Conservation (phyloP, 2,888 invertebrate genomes). For the Dermolepida albohirtum region DNA sequence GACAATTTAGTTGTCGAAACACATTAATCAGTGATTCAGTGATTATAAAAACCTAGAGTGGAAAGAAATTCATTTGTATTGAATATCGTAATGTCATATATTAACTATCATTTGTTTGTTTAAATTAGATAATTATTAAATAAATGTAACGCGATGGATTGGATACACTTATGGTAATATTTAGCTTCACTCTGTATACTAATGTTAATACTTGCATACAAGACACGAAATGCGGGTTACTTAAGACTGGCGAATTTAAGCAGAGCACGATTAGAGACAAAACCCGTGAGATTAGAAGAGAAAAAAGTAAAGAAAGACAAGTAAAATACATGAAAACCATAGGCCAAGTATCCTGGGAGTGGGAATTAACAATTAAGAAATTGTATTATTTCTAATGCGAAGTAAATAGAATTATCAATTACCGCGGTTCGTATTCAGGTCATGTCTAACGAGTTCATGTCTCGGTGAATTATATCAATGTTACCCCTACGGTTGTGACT, state of each 20-base stretch:
- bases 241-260: conserved; percentile 47
- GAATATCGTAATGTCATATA: too few species aligned
- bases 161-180: too few species aligned
- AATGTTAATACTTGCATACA: too few species aligned
- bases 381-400: conserved; percentile 60
- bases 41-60: too few species aligned
- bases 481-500: conserved; percentile 49
- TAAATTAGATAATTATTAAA: too few species aligned
- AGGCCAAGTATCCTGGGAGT: conserved; percentile 54
- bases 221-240: too few species aligned
- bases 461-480: conserved; percentile 53
- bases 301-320: conserved; percentile 26
- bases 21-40: too few species aligned
- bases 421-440: conserved; percentile 47
- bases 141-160: too few species aligned
- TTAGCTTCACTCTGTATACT: too few species aligned
- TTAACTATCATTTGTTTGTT: too few species aligned
- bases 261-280: conserved; percentile 48
- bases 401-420: conserved; percentile 58
- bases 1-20: too few species aligned
- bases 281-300: conserved; percentile 51
- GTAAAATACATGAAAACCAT: conserved; percentile 50
- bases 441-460: conserved; percentile 52
- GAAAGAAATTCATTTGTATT: too few species aligned
- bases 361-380: conserved; percentile 61